A percentile compares a stretch with the other conserved stretches of the same genome.
Evolutionary conservation across 2,113 vertebrate species (phyloP).

Genomic region (Gymnogyps californianus): DNA sequence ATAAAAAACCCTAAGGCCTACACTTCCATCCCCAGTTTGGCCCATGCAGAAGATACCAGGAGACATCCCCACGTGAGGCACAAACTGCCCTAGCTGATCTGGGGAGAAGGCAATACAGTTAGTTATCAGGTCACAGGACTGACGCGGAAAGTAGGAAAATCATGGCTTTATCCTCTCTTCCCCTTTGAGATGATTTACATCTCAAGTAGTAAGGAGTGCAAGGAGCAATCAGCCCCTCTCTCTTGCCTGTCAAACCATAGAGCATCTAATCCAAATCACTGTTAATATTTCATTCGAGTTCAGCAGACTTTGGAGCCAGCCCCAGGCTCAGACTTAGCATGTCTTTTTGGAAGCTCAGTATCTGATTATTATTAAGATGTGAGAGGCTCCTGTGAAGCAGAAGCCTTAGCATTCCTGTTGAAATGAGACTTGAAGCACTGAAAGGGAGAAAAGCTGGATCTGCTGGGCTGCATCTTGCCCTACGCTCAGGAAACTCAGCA

Average conservation of each 20-base stretch:
- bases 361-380: slow-evolving; percentile 60
- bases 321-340: slow-evolving; percentile 48
- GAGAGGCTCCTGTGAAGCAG: slow-evolving; percentile 41
- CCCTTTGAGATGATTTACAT: slow-evolving; percentile 9
- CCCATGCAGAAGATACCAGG: neutral
- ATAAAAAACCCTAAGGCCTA: neutral
- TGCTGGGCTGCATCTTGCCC: neutral
- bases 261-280: slow-evolving; percentile 37
- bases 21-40: neutral
- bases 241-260: neutral
- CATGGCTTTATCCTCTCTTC: neutral
- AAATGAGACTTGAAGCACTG: neutral
- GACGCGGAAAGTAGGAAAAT: neutral
- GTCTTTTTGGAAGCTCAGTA: slow-evolving; percentile 28
- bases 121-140: neutral
- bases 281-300: slow-evolving; percentile 22
- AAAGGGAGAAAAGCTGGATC: neutral
- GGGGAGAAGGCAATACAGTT: neutral
- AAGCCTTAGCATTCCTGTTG: neutral
- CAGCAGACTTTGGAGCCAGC: slow-evolving; percentile 39
- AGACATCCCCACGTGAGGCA: neutral
- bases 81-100: neutral
- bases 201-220: neutral
- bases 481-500: neutral
- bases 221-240: slow-evolving; percentile 12